phyloP scores from a whole-genome alignment of 1,140 invertebrate genomes.

The Drosophila fuyamai region DNA sequence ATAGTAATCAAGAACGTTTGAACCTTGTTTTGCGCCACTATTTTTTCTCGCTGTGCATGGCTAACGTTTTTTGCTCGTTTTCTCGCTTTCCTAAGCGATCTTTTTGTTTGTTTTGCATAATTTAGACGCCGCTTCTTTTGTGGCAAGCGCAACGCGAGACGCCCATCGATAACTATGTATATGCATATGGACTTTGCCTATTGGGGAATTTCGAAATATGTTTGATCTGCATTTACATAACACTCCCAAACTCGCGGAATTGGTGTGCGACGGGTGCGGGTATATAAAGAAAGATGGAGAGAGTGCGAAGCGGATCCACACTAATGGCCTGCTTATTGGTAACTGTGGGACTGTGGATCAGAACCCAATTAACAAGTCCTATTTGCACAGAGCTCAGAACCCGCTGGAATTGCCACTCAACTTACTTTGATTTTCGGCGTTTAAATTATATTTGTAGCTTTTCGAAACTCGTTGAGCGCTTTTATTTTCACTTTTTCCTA shows the following conservation, averaged over 20 bases:
- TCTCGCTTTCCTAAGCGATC: slow-evolving; percentile 68
- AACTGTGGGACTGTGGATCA: slow-evolving; percentile 16
- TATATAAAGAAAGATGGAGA: background rate
- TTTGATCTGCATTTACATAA: slow-evolving; percentile 61
- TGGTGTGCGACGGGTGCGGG: slow-evolving; percentile 9
- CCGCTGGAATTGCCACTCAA: slow-evolving; percentile 17
- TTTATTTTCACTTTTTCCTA: slow-evolving; percentile 47
- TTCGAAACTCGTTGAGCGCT: slow-evolving; percentile 4
- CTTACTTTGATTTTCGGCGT: slow-evolving; percentile 27
- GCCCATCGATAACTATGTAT: slow-evolving; percentile 8
- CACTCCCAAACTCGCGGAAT: slow-evolving; percentile 9
- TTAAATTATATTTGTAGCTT: slow-evolving; percentile 16
- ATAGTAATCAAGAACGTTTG: background rate
- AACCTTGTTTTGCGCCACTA: background rate
- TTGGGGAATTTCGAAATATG: slow-evolving; percentile 52
- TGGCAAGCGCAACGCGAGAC: slow-evolving; percentile 40
- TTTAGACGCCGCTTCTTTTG: slow-evolving; percentile 64
- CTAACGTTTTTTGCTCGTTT: slow-evolving; percentile 62
- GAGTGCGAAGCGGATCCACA: slow-evolving; percentile 18
- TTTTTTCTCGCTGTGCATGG: slow-evolving; percentile 55
- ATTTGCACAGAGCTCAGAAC: slow-evolving; percentile 48
- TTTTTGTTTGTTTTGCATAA: slow-evolving; percentile 71
- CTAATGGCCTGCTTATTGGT: slow-evolving; percentile 11
- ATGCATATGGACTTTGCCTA: slow-evolving; percentile 34
- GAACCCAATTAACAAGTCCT: slow-evolving; percentile 70